phyloP scores from a whole-genome alignment of 2,888 invertebrate species.

The Laothoe populi region DNA sequence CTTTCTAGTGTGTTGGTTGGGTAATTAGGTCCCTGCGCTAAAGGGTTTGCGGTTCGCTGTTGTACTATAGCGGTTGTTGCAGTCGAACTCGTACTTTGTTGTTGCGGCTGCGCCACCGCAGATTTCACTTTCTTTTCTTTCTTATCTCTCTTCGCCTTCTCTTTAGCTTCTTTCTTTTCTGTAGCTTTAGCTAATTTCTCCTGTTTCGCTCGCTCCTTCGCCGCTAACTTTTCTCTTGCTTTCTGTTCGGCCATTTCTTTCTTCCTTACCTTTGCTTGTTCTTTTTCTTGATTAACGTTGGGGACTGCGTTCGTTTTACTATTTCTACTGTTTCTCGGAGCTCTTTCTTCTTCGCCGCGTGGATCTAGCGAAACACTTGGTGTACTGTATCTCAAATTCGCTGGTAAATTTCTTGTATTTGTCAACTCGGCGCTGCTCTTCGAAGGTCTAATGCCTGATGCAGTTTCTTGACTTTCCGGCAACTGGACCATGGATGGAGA shows the following conservation, averaged over 20 bases:
- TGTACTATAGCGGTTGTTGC: not conserved
- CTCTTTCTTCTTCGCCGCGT: constrained; percentile 46
- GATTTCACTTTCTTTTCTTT: constrained; percentile 35
- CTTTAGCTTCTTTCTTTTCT: constrained; percentile 48
- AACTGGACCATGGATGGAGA: constrained; percentile 56
- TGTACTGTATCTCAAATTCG: constrained; percentile 51
- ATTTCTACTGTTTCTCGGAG: constrained; percentile 40
- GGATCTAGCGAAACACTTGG: constrained; percentile 57
- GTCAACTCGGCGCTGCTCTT: constrained; percentile 63
- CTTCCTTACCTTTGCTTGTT: constrained; percentile 63
- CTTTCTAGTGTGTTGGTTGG: constrained; percentile 71
- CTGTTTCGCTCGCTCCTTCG: constrained; percentile 53
- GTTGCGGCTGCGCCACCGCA: constrained; percentile 36
- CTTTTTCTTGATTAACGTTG: constrained; percentile 44
- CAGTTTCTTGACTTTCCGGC: constrained; percentile 40
- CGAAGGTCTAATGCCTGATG: constrained; percentile 42
- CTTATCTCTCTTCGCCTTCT: constrained; percentile 40
- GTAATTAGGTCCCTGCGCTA: constrained; percentile 39
- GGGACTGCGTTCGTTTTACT: constrained; percentile 43
- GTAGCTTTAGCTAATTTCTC: constrained; percentile 54
- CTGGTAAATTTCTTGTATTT: constrained; percentile 40
- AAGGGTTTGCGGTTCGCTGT: constrained; percentile 34
- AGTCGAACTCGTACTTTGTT: not conserved
- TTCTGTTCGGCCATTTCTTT: constrained; percentile 53
- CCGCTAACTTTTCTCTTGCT: constrained; percentile 51